These are phyloP conservation scores for Hippocampus mohnikei DNA, from an alignment of 2,113 vertebrate species.

Conservation along the genomic window DNA sequence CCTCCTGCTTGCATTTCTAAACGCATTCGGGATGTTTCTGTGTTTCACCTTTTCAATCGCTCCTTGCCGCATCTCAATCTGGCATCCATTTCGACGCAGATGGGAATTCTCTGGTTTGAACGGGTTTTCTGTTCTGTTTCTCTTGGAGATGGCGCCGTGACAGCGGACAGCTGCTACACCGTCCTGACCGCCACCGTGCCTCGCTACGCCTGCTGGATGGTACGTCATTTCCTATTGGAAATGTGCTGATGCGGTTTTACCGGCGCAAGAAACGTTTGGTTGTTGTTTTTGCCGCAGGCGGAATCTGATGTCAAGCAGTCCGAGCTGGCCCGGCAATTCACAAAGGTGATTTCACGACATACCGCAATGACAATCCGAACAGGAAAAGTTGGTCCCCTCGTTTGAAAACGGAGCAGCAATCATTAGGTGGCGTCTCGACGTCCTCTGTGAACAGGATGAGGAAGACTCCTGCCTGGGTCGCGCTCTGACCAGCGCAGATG, in stretches of 20 bases:
- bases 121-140: conserved; percentile 23
- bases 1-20: no score
- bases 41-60: no score
- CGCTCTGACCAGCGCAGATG: conserved; percentile 78
- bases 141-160: conserved; percentile 86
- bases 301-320: conserved; percentile 86
- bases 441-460: conserved; percentile 55
- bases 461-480: conserved; percentile 80
- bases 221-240: conserved; percentile 50
- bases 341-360: conserved; percentile 67
- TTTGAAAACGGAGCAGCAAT: no score
- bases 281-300: conserved; percentile 69
- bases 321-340: conserved; percentile 78
- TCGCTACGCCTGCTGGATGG: conserved; percentile 87
- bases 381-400: no score
- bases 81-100: no score
- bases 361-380: no score
- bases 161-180: conserved; percentile 80
- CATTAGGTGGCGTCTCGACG: neutral
- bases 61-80: no score
- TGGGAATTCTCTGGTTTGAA: neutral
- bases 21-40: neutral
- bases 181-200: conserved; percentile 84
- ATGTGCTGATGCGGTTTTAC: no score
- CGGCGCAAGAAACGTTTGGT: neutral